phyloP scores from a whole-genome alignment of 2,113 vertebrate species.

The Agapornis roseicollis region DNA sequence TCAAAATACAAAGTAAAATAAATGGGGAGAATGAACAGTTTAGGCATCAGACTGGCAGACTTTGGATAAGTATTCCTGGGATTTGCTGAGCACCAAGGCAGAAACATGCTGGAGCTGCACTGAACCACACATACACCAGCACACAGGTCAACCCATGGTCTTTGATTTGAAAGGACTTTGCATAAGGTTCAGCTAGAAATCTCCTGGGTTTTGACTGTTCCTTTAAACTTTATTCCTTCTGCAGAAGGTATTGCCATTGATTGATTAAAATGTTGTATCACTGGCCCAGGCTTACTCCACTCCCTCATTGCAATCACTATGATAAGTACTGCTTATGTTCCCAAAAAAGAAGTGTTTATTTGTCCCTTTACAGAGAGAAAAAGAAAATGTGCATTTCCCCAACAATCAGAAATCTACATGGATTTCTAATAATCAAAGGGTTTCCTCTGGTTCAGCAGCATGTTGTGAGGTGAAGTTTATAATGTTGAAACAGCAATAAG shows the following conservation, averaged over 20 bases:
- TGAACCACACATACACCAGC: neutral
- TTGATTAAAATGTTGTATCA: neutral
- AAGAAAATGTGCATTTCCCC: neutral
- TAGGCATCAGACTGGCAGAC: neutral
- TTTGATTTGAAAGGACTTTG: neutral
- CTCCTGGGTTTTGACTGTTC: neutral
- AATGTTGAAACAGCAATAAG: neutral
- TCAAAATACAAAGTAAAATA: neutral
- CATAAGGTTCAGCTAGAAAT: neutral
- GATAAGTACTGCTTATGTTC: neutral
- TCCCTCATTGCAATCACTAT: neutral
- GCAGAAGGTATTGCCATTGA: neutral
- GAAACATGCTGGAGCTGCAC: neutral
- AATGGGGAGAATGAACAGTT: neutral
- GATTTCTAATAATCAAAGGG: neutral
- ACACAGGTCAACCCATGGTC: neutral
- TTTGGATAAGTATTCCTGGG: neutral
- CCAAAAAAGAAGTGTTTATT: neutral
- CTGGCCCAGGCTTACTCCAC: neutral
- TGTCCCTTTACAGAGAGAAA: neutral
- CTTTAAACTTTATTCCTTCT: neutral
- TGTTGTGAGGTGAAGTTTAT: neutral
- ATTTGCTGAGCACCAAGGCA: neutral
- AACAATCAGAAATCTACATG: neutral
- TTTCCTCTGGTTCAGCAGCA: neutral